phyloP scores from a whole-genome alignment of 2,113 vertebrate species.

The Glaucidium brasilianum region DNA sequence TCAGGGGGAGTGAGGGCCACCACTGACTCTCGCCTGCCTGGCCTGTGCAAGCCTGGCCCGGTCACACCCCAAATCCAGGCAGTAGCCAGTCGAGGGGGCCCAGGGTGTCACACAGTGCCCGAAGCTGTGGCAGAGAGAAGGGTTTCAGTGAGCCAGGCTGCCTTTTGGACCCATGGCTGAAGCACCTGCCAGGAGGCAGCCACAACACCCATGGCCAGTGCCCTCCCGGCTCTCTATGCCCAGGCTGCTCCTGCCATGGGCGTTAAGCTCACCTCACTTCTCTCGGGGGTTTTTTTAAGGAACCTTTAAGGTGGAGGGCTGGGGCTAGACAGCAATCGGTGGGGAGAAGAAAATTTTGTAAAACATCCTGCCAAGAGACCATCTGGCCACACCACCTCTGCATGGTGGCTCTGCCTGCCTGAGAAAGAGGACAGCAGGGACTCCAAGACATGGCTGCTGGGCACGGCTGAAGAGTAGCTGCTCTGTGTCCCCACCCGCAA shows the following conservation, averaged over 20 bases:
- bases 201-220: not conserved
- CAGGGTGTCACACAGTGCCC: accelerated
- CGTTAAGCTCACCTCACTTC: not conserved
- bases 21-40: accelerated
- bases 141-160: not conserved
- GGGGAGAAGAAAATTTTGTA: not conserved
- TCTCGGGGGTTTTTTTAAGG: not conserved
- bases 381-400: not conserved
- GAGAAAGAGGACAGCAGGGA: not conserved
- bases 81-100: accelerated
- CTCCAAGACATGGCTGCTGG: not conserved
- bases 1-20: accelerated
- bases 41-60: not conserved
- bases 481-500: not conserved
- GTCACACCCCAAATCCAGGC: not conserved
- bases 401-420: not conserved
- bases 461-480: not conserved
- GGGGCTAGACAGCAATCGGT: not conserved
- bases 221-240: not conserved
- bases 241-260: not conserved
- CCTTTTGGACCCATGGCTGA: not conserved
- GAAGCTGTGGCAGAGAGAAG: not conserved
- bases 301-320: not conserved
- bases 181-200: not conserved
- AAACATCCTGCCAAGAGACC: not conserved